Base-by-base conservation (phyloP, 2,113 vertebrate genomes). In the Naja naja region DNA sequence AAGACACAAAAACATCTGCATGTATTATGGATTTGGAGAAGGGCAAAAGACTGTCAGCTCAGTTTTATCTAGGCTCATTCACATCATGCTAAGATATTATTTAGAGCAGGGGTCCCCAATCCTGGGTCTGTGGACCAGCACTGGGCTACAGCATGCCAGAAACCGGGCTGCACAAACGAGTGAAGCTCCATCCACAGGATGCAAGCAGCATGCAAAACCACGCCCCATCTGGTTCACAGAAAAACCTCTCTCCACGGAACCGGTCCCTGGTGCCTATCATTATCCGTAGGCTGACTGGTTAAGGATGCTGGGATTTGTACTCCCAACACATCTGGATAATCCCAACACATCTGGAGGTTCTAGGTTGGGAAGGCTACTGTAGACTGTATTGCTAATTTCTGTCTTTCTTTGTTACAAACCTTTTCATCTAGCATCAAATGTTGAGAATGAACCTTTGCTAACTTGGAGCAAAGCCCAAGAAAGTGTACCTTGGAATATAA, bases 391-490 rank as follows among this genome's bases (percentile, higher is more conserved):
- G 52, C 30, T 64, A 53, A 92, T 49, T 14, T 47, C 64, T 85
- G 64, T 91, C 85, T 89, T 43, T 81, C n/a, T 92, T 87, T 27
- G 0, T 1, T 47, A 64, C 7, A 85, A 0, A 94, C 94, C 60
- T 95, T 92, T 97, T 94, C 53, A 2, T 94, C 64, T 94, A 99
- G 99, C 98, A 56, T 96, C 98, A 86, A 99, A 98, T 87, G 97
- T 96, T 25, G 98, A 98, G n/a, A 98, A 98, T 0, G 97, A 98
- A 85, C 99, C 99, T 30, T 96, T 99, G 91, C 94, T 99, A 90
- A 98, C 98, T 0, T 99, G 99, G 99, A 99, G 98, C 95, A 99
- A 98, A 95, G 98, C 98, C 18, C 99, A 99, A 91, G 98, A 98
- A 53, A 97, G 98, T 0, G 98, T 99, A 90, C 99, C 99, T 53